These are phyloP conservation scores for Vulpes vulpes DNA, from an alignment of 2,113 vertebrate species.

Conservation along the genomic window DNA sequence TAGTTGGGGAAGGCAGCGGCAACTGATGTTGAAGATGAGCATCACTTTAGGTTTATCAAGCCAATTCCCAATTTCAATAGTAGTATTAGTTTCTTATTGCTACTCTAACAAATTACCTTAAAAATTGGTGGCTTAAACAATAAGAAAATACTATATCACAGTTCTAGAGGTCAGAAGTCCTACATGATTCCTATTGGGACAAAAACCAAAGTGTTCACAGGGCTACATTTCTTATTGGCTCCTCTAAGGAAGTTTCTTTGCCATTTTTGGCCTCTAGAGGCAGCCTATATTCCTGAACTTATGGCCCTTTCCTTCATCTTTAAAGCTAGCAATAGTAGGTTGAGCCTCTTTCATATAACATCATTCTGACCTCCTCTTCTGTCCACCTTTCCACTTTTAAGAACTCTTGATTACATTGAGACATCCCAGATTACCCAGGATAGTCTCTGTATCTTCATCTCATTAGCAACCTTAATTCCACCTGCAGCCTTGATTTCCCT, in stretches of 20 bases:
- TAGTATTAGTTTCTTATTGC: not conserved
- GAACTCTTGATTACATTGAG: not conserved
- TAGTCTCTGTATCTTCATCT: not conserved
- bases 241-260: not conserved
- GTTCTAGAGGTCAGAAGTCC: not conserved
- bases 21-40: not conserved
- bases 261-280: not conserved
- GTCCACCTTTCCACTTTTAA: not conserved
- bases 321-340: not conserved
- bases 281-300: not conserved
- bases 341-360: not conserved
- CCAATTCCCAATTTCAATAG: constrained; percentile 16
- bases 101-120: not conserved
- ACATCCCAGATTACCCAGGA: not conserved
- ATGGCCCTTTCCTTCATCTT: not conserved
- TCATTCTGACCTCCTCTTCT: not conserved
- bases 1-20: not conserved
- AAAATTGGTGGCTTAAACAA: not conserved
- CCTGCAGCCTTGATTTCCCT: not conserved
- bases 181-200: not conserved
- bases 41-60: not conserved
- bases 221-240: not conserved
- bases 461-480: not conserved
- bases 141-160: not conserved
- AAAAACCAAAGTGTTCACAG: not conserved